Percentiles rank a stretch among this genome's conserved stretches.
Evolutionary conservation across 2,888 invertebrate genomes (phyloP).

Genomic region (Enchytraeus crypticus): DNA sequence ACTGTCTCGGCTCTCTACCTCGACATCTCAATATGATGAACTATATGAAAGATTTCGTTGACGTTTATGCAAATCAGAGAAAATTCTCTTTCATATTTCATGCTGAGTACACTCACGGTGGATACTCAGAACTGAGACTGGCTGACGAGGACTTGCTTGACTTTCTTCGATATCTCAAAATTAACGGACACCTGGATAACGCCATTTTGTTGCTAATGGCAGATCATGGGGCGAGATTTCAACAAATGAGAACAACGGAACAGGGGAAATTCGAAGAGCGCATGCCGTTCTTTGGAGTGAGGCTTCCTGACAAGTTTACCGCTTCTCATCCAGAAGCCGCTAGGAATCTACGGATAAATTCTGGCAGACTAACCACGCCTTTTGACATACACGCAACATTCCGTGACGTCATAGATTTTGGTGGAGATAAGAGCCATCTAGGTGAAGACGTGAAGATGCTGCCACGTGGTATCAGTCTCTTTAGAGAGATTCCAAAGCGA

Average conservation of each 20-base stretch:
- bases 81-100: conserved; percentile 82
- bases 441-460: too few species aligned
- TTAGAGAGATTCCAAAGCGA: conserved; percentile 54
- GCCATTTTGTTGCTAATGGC: conserved; percentile 81
- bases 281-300: conserved; percentile 73
- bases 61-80: conserved; percentile 56
- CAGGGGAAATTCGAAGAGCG: conserved; percentile 88
- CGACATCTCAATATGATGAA: conserved; percentile 54
- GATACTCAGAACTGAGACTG: conserved; percentile 67
- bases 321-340: conserved; percentile 57
- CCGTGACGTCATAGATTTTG: conserved; percentile 59
- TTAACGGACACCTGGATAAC: conserved; percentile 61
- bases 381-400: conserved; percentile 81
- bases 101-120: conserved; percentile 77
- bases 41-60: conserved; percentile 53
- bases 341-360: conserved; percentile 57
- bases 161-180: conserved; percentile 55
- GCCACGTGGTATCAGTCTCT: conserved; percentile 37
- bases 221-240: conserved; percentile 77
- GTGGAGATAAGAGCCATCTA: too few species aligned
- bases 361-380: conserved; percentile 67
- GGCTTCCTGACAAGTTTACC: conserved; percentile 65
- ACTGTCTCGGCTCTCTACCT: conserved; percentile 64
- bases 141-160: conserved; percentile 64
- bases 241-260: conserved; percentile 69